Base-by-base conservation (phyloP, 2,888 invertebrate species). In the Rambutsinella grinnellia region DNA sequence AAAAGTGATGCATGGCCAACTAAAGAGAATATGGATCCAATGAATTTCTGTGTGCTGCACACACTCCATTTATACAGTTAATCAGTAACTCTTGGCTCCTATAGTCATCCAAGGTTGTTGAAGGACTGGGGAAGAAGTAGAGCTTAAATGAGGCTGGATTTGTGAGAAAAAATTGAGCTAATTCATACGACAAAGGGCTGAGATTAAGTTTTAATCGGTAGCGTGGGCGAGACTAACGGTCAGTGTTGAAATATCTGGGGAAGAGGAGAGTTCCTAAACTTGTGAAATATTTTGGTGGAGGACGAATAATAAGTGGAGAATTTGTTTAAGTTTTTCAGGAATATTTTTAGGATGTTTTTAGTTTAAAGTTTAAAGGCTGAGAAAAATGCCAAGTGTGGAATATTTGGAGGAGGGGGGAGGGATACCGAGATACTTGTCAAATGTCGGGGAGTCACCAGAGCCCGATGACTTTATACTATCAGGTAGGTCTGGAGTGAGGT, bases 1-100 rank as follows among this genome's bases (percentile, higher is more conserved):
- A n/a, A n/a, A n/a, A n/a, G n/a, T n/a, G n/a, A 67, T 67, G 74
- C 74, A 67, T 74, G 47, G 74, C 74, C 67, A 74, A 56, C 17
- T 74, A 67, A 74, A 36, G 49, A 66, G 60, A 74, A 60, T 72
- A 66, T 74, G 71, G 65, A 65, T 62, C 24, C 63, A 65, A 54
- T n/a, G n/a, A n/a, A n/a, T 5, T 63, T 26, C 57, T 53, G 58
- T 60, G 63, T 65, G 44, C 63, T 66, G 72, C 63, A 65, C 63
- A 51, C 21, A 28, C 28, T 13, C 19, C 56, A 56, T 54, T 58
- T 36, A 62, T 49, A 36, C 10, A 10, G 46, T 10, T 65, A 65
- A 47, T 10, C 24, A 46, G 60, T 27, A 15, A 21, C 58, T 17
- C 51, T 58, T 46, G 66, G 66, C 66, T 74, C 46, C 57, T 17